These are phyloP conservation scores for Pachypeltis micranthus DNA, from an alignment of 1,140 invertebrate species.

Conservation along the genomic window DNA sequence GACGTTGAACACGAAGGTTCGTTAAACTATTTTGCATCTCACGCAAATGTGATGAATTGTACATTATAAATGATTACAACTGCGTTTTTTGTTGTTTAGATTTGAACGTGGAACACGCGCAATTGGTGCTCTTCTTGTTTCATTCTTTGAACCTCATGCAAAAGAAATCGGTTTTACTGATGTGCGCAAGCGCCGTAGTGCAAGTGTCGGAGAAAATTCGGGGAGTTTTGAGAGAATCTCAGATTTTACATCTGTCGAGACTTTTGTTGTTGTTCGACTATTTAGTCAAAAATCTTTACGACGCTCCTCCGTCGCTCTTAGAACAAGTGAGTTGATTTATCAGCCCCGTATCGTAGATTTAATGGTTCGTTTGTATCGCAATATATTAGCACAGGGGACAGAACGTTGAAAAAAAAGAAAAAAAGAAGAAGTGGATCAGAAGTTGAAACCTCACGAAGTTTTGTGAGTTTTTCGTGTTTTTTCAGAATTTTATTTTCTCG, in stretches of 20 bases:
- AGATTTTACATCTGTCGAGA: constrained; percentile 69
- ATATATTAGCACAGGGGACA: too few species aligned
- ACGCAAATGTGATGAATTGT: not conserved
- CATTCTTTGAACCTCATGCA: constrained; percentile 91
- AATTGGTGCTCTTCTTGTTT: constrained; percentile 84
- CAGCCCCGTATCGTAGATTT: too few species aligned
- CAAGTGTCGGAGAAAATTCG: constrained; percentile 37
- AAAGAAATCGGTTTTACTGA: constrained; percentile 84
- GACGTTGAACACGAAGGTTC: constrained; percentile 55
- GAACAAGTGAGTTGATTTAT: constrained; percentile 58
- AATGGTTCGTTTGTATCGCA: too few species aligned
- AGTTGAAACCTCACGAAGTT: not conserved
- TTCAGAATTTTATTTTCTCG: too few species aligned
- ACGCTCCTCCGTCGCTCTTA: constrained; percentile 60
- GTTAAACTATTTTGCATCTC: constrained; percentile 16
- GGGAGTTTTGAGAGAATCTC: constrained; percentile 43
- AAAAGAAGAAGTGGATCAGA: too few species aligned
- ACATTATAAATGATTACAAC: not conserved
- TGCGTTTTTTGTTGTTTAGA: constrained; percentile 39
- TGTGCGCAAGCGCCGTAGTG: constrained; percentile 56
- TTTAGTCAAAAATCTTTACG: constrained; percentile 88
- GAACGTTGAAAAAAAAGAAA: too few species aligned
- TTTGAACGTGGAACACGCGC: constrained; percentile 91
- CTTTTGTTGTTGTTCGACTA: constrained; percentile 87
- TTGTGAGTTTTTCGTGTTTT: too few species aligned